A percentile compares a stretch with the other conserved stretches of the same genome.
phyloP scores from a whole-genome alignment of 2,113 vertebrate genomes.

The Sphaerodactylus townsendi region DNA sequence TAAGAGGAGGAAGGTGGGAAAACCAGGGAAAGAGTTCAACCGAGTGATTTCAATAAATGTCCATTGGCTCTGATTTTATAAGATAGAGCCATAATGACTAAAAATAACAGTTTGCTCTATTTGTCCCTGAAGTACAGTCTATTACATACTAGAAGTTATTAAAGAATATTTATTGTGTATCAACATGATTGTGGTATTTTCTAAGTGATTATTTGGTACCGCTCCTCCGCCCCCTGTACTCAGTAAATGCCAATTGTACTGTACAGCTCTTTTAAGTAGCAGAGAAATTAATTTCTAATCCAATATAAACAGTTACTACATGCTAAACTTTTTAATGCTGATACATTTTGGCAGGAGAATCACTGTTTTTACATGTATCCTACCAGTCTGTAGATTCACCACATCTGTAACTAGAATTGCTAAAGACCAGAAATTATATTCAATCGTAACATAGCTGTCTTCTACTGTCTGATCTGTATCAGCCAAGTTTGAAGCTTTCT shows the following conservation, averaged over 20 bases:
- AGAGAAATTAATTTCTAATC: constrained; percentile 29
- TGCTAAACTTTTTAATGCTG: constrained; percentile 4
- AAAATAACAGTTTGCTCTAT: constrained; percentile 41
- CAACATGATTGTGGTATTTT: constrained; percentile 40
- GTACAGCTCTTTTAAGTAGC: constrained; percentile 20
- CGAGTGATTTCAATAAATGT: constrained; percentile 63
- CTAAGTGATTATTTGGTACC: constrained; percentile 21
- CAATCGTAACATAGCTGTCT: background rate
- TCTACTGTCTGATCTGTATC: background rate
- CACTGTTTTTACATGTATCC: background rate
- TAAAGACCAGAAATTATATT: background rate
- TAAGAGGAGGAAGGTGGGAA: constrained; percentile 9
- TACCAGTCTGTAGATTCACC: background rate
- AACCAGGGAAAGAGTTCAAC: background rate
- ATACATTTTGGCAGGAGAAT: background rate
- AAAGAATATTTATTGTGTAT: constrained; percentile 35
- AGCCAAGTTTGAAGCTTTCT: too few species aligned
- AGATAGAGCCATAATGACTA: constrained; percentile 56
- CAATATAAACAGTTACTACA: background rate
- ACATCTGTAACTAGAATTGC: constrained; percentile 24
- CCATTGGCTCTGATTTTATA: constrained; percentile 51
- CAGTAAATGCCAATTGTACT: constrained; percentile 31
- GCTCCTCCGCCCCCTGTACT: too few species aligned
- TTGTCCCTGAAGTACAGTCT: constrained; percentile 14
- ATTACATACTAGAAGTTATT: background rate